Base-by-base conservation (phyloP, 2,113 vertebrate genomes). In the Misgurnus anguillicaudatus region DNA sequence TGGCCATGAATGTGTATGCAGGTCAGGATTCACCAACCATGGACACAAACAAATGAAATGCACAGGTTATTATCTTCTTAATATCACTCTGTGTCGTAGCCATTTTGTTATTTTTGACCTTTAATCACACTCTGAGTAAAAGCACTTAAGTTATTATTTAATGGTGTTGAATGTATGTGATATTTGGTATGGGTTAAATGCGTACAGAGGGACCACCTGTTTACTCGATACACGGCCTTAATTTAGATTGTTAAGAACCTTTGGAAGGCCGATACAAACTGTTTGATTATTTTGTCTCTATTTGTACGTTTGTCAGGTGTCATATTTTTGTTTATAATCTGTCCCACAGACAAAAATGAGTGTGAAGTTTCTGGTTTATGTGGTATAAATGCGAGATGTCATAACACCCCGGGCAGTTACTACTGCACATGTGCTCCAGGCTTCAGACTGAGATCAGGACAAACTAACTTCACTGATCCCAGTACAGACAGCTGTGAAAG, bases 1-100 rank as follows among this genome's bases (percentile, higher is more conserved):
- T 0, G 78, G 88, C 0, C 82, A 88, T 70, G 72, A 24, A n/a
- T 94, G 92, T 75, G 10, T 4, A 4, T 93, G 92, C 71, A 68
- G 6, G 0, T 0, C 0, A 4, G 91, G 89, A 24, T 92, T 83
- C 80, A 82, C 82, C 57, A 89, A 91, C 87, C 90, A 91, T 55
- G 84, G 82, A 63, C 73, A 78, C 36, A 74, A 80, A 4, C 39
- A 10, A 19, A 72, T 55, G 24, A 84, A 2, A 3, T 92, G 90
- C 75, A 84, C 77, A 9, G 85, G 91, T 92, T 77, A 85, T 83
- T 64, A 60, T 38, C 53, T 39, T 4, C 53, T 39, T 4, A 63
- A 5, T 53, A 16, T 5, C 16, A 17, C 51, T 53, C 13, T 53
- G n/a, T n/a, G n/a, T n/a, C n/a, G n/a, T n/a, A n/a, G n/a, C n/a